A percentile compares a stretch with the other conserved stretches of the same genome.
Conservation (phyloP, 1,140 invertebrate species). For the Diorhabda carinulata region DNA sequence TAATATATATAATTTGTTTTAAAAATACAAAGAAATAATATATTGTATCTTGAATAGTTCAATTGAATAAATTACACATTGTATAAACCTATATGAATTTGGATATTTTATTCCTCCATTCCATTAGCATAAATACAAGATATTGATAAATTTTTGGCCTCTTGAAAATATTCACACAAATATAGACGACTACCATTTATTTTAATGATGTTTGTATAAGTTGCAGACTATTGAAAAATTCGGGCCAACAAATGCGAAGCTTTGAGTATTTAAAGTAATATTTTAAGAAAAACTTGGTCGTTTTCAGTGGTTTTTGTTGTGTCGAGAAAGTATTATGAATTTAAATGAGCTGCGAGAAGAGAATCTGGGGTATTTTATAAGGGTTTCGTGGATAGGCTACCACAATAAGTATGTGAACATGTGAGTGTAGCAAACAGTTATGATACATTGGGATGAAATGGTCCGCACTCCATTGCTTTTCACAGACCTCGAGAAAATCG, state of each 20-base stretch:
- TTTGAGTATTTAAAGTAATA: background rate
- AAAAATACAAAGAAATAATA: too few relatives aligned
- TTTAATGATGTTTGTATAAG: background rate
- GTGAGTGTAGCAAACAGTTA: slow-evolving; percentile 32
- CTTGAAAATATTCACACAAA: too few relatives aligned
- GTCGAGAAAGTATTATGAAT: slow-evolving; percentile 13
- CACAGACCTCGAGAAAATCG: slow-evolving; percentile 23
- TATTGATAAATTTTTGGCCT: too few relatives aligned
- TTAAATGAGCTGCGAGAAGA: slow-evolving; percentile 14
- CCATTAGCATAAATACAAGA: too few relatives aligned
- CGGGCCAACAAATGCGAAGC: background rate
- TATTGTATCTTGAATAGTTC: too few relatives aligned
- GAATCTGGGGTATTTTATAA: slow-evolving; percentile 15
- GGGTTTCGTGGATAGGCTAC: slow-evolving; percentile 8
- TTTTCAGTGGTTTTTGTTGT: slow-evolving; percentile 8
- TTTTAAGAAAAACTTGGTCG: background rate
- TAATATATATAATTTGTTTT: too few relatives aligned
- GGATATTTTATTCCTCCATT: too few relatives aligned
- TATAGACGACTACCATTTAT: too few relatives aligned
- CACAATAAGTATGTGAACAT: slow-evolving; percentile 29
- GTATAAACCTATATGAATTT: too few relatives aligned
- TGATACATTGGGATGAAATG: slow-evolving; percentile 26
- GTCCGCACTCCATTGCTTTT: slow-evolving; percentile 32
- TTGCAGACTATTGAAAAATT: background rate
- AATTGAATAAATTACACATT: too few relatives aligned